A percentile compares a stretch with the other conserved stretches of the same genome.
These are phyloP conservation scores for Sebastes glaucus DNA, from an alignment of 2,797 vertebrate species.

Conservation along the genomic window DNA sequence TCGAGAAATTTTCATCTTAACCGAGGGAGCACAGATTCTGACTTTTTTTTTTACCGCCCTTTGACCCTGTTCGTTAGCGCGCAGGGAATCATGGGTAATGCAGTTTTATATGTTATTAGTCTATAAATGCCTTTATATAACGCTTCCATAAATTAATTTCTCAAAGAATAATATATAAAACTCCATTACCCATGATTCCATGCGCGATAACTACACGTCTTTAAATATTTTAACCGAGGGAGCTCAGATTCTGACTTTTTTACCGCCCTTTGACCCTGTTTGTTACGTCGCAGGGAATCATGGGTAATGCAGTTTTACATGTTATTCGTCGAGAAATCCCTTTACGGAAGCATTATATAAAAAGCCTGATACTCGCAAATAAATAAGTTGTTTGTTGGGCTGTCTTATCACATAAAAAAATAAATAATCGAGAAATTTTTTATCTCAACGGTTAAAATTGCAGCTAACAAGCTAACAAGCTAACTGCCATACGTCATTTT, in stretches of 20 bases:
- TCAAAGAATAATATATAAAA: no score
- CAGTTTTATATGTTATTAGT: constrained; percentile 19
- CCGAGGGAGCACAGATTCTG: no score
- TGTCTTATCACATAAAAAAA: not conserved
- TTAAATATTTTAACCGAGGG: not conserved
- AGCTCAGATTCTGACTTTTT: not conserved
- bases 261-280: constrained; percentile 29
- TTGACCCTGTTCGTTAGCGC: constrained; percentile 15
- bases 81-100: constrained; percentile 64
- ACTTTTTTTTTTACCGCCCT: not conserved
- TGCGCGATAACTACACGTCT: not conserved
- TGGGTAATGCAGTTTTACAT: constrained; percentile 72
- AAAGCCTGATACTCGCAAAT: not conserved
- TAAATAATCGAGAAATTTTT: no score
- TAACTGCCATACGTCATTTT: constrained; percentile 14
- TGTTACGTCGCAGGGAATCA: not conserved
- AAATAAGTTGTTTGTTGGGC: fast-evolving
- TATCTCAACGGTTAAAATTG: not conserved
- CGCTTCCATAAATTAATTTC: not conserved
- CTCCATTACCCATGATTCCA: no score
- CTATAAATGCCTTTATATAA: not conserved
- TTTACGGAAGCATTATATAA: not conserved
- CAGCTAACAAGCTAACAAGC: no score
- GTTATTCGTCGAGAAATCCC: not conserved
- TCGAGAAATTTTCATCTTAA: not conserved